Evolutionary conservation across 2,113 vertebrate species (phyloP).

Genomic region (Hydrolagus affinis): DNA sequence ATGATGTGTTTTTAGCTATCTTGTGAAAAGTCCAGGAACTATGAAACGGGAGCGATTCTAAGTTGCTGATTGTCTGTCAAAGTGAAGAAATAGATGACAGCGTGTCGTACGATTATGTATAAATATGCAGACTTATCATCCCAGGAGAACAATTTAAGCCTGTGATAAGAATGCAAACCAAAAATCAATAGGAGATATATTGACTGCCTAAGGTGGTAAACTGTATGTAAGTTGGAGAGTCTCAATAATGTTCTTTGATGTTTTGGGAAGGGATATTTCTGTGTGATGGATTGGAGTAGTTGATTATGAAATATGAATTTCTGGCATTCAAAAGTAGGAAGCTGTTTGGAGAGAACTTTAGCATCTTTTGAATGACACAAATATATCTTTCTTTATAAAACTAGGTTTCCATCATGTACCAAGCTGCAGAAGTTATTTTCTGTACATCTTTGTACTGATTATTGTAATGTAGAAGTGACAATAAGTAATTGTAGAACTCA

Average conservation of each 20-base stretch:
- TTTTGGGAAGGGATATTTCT: background rate
- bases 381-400: background rate
- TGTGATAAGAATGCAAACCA: background rate
- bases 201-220: background rate
- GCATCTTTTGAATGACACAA: background rate
- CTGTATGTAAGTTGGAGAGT: background rate
- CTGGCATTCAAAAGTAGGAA: background rate
- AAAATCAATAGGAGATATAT: background rate
- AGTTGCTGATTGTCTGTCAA: background rate
- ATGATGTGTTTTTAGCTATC: background rate
- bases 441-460: background rate
- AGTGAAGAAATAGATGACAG: background rate
- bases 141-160: background rate
- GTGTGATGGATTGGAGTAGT: background rate
- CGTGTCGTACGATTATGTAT: background rate
- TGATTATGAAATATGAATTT: background rate
- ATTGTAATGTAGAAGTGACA: background rate
- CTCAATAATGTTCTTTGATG: background rate
- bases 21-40: background rate
- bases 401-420: background rate
- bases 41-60: background rate
- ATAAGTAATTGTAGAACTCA: background rate
- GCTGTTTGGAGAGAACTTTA: background rate
- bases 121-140: background rate
- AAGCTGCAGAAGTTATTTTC: background rate